Evolutionary conservation across 2,113 vertebrate genomes (phyloP).

Genomic region (Phalacrocorax brasilianus): DNA sequence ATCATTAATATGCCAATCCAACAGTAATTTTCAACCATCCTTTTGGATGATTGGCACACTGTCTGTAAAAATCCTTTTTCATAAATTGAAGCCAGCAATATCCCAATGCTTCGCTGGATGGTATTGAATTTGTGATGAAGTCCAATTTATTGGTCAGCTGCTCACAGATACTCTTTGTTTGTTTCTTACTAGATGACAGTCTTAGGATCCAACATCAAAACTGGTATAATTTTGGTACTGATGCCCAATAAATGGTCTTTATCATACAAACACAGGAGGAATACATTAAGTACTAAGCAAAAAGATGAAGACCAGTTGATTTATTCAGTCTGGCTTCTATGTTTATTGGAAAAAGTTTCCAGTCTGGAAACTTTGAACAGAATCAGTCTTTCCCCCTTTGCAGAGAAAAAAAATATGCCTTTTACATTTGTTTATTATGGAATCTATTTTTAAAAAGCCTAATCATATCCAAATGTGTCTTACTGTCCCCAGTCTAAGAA

Average conservation of each 20-base stretch:
- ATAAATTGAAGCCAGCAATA: slow-evolving; percentile 35
- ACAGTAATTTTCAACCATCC: slow-evolving; percentile 42
- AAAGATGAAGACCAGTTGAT: not conserved
- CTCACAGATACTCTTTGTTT: slow-evolving; percentile 42
- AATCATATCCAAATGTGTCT: not conserved
- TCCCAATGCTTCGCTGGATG: not conserved
- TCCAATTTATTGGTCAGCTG: slow-evolving; percentile 41
- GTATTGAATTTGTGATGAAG: slow-evolving; percentile 41
- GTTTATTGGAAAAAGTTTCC: not conserved
- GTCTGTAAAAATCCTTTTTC: slow-evolving; percentile 55
- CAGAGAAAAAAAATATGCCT: not conserved
- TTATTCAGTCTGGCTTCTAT: not conserved
- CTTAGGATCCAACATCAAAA: slow-evolving; percentile 32
- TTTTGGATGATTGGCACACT: slow-evolving; percentile 50
- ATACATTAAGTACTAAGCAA: slow-evolving; percentile 31
- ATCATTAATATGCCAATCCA: slow-evolving; percentile 67
- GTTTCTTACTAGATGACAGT: slow-evolving; percentile 27
- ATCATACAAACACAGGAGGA: slow-evolving; percentile 54
- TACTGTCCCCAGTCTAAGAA: not conserved
- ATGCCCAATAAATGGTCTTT: slow-evolving; percentile 58
- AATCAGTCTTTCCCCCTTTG: not conserved
- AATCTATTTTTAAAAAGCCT: not conserved
- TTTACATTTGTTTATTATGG: not conserved
- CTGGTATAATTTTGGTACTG: slow-evolving; percentile 1
- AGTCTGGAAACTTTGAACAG: not conserved